Base-by-base conservation (phyloP, 1,140 invertebrate species). In the Asbolus verrucosus region DNA sequence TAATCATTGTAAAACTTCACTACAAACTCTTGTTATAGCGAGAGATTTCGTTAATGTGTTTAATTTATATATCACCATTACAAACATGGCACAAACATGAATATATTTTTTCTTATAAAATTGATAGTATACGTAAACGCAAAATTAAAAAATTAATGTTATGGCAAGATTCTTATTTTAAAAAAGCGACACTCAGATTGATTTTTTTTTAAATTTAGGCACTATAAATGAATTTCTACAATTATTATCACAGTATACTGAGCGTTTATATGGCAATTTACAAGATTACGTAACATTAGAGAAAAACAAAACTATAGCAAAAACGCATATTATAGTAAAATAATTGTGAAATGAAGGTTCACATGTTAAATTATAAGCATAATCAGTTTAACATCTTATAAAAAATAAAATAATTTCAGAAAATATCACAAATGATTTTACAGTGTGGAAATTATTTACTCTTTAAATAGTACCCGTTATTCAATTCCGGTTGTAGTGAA, bases 161-260 rank as follows among this genome's bases (percentile, higher is more conserved):
- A 46, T 46, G 41, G 41, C 41, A 46, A 46, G 16, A 27, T 27
- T 27, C 3, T 27, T 27, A 46, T 16, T 46, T 39, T 3, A 39
- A 36, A 36, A 39, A 16, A 46, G 41, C 15, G 14, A 19, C n/a
- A n/a, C 16, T 16, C 16, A 46, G 24, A 27, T 27, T n/a, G n/a
- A 36, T 36, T 54, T 54, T 11, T 9, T 54, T 27, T 11, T 11
- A 54, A 54, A 54, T 54, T 54, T 13, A 54, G 46, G 46, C 46
- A 54, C 46, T 54, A 3, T 54, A 54, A 50, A 54, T 13, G 46
- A 69, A 69, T 67, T 74, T 72, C 70, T 73, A 74, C 65, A 69
- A 63, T 63, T 74, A 74, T 66, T 72, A 72, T 76, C 74, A 76
- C 74, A 76, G 74, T 76, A 74, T 72, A 74, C 72, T 74, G 72